A percentile compares a stretch with the other conserved stretches of the same genome.
Evolutionary conservation across 2,888 invertebrate genomes (phyloP).

Genomic region (Tenthredo distinguenda): DNA sequence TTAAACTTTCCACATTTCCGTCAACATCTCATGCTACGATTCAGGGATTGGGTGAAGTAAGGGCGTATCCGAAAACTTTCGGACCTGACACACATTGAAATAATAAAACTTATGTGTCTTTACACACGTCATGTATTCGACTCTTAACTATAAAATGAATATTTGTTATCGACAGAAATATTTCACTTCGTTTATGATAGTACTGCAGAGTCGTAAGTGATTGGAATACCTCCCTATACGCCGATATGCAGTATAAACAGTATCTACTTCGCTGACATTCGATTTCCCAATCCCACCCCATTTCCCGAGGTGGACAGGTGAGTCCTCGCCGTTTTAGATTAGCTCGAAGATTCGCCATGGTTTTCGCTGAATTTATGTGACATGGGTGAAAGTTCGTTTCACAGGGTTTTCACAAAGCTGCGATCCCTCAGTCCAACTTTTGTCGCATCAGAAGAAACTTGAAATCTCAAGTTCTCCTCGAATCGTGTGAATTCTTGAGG

Average conservation of each 20-base stretch:
- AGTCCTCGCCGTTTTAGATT: not conserved
- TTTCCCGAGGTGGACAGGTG: not conserved
- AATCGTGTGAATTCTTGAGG: not conserved
- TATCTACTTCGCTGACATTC: not conserved
- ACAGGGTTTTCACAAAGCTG: not conserved
- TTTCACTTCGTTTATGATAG: not conserved
- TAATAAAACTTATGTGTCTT: not conserved
- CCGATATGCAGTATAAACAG: not conserved
- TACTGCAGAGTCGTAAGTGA: not conserved
- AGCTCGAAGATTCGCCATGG: not conserved
- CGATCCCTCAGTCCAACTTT: not conserved
- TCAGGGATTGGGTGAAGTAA: not conserved
- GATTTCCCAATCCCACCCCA: not conserved
- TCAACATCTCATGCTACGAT: not conserved
- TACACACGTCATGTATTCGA: not conserved
- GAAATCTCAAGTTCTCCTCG: not conserved
- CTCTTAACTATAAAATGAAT: not conserved
- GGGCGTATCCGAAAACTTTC: not conserved
- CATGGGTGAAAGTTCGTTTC: not conserved
- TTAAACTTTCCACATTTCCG: slow-evolving; percentile 34
- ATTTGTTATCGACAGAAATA: not conserved
- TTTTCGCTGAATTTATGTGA: not conserved
- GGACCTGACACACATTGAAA: not conserved
- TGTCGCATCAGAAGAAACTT: not conserved
- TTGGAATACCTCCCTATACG: not conserved